Evolutionary conservation across 2,113 vertebrate species (phyloP), one percentile per base, ranked within the genome.

Genomic region (Asarcornis scutulata): DNA sequence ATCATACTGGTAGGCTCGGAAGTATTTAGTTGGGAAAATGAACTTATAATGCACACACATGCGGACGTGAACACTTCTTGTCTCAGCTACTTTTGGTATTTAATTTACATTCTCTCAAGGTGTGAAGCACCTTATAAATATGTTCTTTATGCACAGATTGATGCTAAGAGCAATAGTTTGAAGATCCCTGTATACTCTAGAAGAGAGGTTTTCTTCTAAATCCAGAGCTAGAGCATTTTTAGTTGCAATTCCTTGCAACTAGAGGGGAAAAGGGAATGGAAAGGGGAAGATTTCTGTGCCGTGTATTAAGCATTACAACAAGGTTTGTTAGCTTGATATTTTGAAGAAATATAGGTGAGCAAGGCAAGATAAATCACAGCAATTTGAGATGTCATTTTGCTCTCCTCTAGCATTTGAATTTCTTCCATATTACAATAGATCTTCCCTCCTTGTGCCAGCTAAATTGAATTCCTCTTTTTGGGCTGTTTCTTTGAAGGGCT

Each of bases 391-490:
- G 88, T 93, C 63, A 34, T 83, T 97, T 97, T 93, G 90, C 93
- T 96, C 96, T 93, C 88, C 88, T 93, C 56, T 86, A 18, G 20
- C 0, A 5, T 92, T 96, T 96, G 87, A 97, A 97, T 98, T 96
- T 98, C 95, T 97, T 97, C 96, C 91, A 91, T 74, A 68, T 93
- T 96, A 96, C 77, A 92, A 96, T 88, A 96, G 92, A 96, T 97
- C 89, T 97, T 96, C 94, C 94, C 77, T 97, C 94, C 75, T 96
- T 88, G 78, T 82, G 92, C 93, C 93, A 92, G 67, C 83, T 97
- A 95, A 97, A 96, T 90, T 91, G 88, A 97, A 97, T 97, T 89
- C 91, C 85, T 94, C 74, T 85, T 97, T 94, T 91, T 31, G 80
- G 95, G 36, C 89, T 95, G 38, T 91, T 97, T 80, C 92, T 96